Percentiles rank a stretch among this genome's conserved stretches.
phyloP scores from a whole-genome alignment of 1,140 invertebrate species.

The Drosophila kohkoa region DNA sequence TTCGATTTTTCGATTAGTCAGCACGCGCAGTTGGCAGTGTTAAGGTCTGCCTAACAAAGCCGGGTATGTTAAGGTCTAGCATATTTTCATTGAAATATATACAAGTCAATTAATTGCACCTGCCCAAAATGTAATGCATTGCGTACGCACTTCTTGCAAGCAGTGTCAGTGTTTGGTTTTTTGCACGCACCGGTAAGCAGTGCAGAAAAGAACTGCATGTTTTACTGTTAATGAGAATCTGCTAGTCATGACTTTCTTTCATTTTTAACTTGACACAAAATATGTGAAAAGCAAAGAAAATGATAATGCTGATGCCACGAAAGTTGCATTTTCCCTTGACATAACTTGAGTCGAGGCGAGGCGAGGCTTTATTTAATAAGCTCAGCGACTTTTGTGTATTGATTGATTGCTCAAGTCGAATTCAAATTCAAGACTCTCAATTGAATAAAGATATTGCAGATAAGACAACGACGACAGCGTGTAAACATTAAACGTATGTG shows the following conservation, averaged over 20 bases:
- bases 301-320: slow-evolving; percentile 3
- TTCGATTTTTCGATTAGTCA: slow-evolving; percentile 41
- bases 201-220: not conserved
- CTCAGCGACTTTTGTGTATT: slow-evolving; percentile 8
- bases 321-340: slow-evolving; percentile 18
- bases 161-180: not conserved
- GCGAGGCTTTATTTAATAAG: not conserved
- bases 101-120: not conserved
- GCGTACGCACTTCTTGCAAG: slow-evolving; percentile 3
- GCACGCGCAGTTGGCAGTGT: not conserved
- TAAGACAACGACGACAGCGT: slow-evolving; percentile 17
- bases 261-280: slow-evolving; percentile 2
- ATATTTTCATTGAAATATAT: not conserved
- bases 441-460: slow-evolving; percentile 9
- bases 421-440: slow-evolving; percentile 8
- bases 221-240: not conserved
- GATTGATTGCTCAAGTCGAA: slow-evolving; percentile 18
- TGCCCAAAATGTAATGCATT: not conserved
- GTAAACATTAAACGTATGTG: slow-evolving; percentile 13
- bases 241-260: not conserved
- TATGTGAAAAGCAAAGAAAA: slow-evolving; percentile 1
- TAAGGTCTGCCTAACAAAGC: not conserved
- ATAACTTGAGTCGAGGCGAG: slow-evolving; percentile 7
- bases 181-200: not conserved
- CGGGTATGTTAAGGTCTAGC: not conserved